Percentiles rank a stretch among this genome's conserved stretches.
phyloP scores from a whole-genome alignment of 37 sponge, comb jelly and placozoan genomes.

The Geodia barretti region DNA sequence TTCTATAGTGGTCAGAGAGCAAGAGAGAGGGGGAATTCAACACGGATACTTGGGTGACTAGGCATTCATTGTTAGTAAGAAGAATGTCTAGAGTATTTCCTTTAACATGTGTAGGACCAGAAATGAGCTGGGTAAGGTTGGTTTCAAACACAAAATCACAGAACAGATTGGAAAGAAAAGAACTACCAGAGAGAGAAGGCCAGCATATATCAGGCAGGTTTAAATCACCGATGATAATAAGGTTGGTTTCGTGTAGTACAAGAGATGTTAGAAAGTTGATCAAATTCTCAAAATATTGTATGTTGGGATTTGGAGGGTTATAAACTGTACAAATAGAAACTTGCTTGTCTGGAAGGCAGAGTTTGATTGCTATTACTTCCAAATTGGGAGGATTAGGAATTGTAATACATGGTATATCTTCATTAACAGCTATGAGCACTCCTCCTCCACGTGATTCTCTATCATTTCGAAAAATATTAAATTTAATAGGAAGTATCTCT shows the following conservation, averaged over 20 bases:
- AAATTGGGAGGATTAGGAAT: conserved; percentile 4
- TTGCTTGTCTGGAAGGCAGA: no score
- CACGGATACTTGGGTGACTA: neutral
- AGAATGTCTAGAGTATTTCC: conserved; percentile 45
- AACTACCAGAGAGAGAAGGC: neutral
- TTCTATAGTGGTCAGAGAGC: neutral
- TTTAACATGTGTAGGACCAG: conserved; percentile 23
- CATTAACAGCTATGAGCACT: conserved; percentile 25
- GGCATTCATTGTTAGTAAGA: neutral
- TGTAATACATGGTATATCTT: neutral
- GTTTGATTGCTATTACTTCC: conserved; percentile 17
- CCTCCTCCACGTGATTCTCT: conserved; percentile 46
- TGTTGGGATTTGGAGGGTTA: conserved; percentile 11
- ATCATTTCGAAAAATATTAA: conserved; percentile 36
- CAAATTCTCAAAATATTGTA: neutral
- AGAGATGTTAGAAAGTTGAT: neutral
- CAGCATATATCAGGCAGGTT: conserved; percentile 43
- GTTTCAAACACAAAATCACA: conserved; percentile 25
- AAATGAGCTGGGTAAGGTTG: conserved; percentile 36
- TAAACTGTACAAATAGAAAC: no score
- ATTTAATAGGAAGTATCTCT: conserved; percentile 19
- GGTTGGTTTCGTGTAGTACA: neutral
- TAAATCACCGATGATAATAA: conserved; percentile 42
- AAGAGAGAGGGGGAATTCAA: neutral
- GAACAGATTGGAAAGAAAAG: neutral